Evolutionary conservation across 2,113 vertebrate species (phyloP), one percentile per base, ranked within the genome.

Genomic region (Campylomormyrus numenius): DNA sequence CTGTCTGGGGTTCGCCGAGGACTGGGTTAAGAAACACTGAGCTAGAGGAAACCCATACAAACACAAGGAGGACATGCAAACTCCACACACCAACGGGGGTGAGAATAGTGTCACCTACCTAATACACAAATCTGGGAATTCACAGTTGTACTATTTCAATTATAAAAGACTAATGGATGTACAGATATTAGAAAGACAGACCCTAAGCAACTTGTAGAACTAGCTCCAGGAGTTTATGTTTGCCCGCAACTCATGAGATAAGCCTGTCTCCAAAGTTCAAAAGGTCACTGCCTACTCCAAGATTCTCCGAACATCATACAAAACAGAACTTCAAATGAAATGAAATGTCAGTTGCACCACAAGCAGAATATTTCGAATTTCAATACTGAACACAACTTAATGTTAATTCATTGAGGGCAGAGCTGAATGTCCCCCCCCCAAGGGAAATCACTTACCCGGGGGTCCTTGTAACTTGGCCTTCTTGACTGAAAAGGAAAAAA

Each of bases 401-500:
- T 42, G 74, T 39, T 39, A 80, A 1, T 24, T 9, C 31, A 70
- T 5, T 62, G n/a, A 80, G 35, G 35, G 31, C 13, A 80, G 31
- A 80, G 35, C 35, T 7, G 35, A 27, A 11, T 8, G 2, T 15
- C 19, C 35, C 50, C 53, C 1, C 53, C 53, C 17, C 4, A 5
- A 11, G n/a, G 24, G 62, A 31, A 42, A 19, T n/a, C 21, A 89
- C 94, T 94, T 91, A 96, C 96, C 95, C 90, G 91, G 85, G 88
- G 94, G 85, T 88, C 96, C 95, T 70, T 95, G 94, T 48, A 96
- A 95, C 77, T 95, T 96, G 92, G 96, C 96, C 93, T 96, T 96
- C 93, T 96, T 96, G 53, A 96, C 96, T 96, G 94, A 3, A 94
- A 94, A 87, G 91, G 5, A 86, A 89, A 90, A 1, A 49, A 91